Base-by-base conservation (phyloP, 2,797 vertebrate species). In the Falco columbarius region DNA sequence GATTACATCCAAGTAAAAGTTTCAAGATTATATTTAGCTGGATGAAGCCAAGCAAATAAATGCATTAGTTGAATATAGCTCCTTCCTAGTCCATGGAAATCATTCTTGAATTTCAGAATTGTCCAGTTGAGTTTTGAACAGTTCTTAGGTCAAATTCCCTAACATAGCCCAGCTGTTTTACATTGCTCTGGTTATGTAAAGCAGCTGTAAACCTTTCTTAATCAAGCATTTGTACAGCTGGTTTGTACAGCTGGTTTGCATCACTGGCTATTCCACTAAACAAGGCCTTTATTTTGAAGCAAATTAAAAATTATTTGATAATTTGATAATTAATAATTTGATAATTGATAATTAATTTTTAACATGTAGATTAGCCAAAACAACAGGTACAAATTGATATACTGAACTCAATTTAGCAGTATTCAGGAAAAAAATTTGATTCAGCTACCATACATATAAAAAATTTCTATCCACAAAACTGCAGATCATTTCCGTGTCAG, bases 241-340 rank as follows among this genome's bases (percentile, higher is more conserved):
- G 44, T 88, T n/a, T 80, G 62, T 77, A 89, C 95, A 93, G 93
- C 89, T 96, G 95, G 73, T 89, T 96, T 95, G 58, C 44, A 89
- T 94, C 81, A 95, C 0, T 46, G 81, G 40, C 70, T 82, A 54
- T 49, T 65, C 30, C 65, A 94, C 26, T 55, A 66, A 97, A 81
- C 52, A 82, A 75, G 68, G 26, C 29, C 79, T 91, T 75, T 62
- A 96, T 95, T 95, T 90, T 70, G 70, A 93, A 92, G 76, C 73
- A 91, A 95, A 95, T 95, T 75, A 9, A 94, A 92, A 93, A 73
- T 81, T 19, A 86, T 68, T 97, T 91, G 85, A 86, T n/a, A n/a
- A n/a, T n/a, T 94, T 91, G 80, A 42, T 90, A 96, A 93, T 88
- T 94, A 4, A 56, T 94, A n/a, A n/a, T n/a, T n/a, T n/a, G n/a